These are phyloP conservation scores for Drosophila triauraria DNA, from an alignment of 1,140 invertebrate genomes.

Conservation along the genomic window DNA sequence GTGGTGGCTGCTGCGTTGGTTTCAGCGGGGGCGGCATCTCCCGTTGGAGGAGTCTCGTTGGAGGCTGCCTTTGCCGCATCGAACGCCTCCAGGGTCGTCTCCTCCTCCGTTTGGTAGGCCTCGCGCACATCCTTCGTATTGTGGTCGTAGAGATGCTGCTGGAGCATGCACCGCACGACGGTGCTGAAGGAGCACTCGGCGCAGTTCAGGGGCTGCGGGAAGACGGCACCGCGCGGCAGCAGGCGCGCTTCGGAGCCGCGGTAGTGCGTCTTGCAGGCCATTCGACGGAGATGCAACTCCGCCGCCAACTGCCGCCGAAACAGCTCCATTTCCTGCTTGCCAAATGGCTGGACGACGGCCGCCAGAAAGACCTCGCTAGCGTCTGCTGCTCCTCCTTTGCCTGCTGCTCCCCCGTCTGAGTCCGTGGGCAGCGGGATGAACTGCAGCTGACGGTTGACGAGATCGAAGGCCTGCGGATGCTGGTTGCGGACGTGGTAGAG, in stretches of 20 bases:
- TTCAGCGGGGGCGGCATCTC: too few species aligned
- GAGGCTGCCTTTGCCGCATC: too few species aligned
- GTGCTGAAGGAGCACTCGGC: constrained; percentile 25
- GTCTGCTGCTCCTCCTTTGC: not conserved
- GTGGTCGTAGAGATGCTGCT: constrained; percentile 37
- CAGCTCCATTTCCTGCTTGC: constrained; percentile 23
- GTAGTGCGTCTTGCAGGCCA: constrained; percentile 25
- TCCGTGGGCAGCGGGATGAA: constrained; percentile 19
- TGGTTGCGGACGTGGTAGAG: constrained; percentile 30
- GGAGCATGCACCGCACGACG: not conserved
- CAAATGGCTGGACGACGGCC: constrained; percentile 42
- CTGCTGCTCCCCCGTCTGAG: not conserved
- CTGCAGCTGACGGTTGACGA: constrained; percentile 22
- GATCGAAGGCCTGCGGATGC: constrained; percentile 21
- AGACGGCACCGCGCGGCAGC: not conserved
- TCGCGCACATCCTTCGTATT: not conserved
- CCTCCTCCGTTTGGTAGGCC: constrained; percentile 21
- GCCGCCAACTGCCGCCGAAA: constrained; percentile 25
- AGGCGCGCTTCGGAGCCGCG: constrained; percentile 35
- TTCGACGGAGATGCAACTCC: constrained; percentile 26
- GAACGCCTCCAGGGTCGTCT: too few species aligned
- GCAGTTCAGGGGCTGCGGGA: not conserved
- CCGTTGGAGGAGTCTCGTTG: too few species aligned
- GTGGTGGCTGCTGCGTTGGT: too few species aligned
- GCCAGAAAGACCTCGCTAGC: not conserved